Evolutionary conservation across 2,888 invertebrate genomes (phyloP).

Genomic region (Bimastos eiseni): DNA sequence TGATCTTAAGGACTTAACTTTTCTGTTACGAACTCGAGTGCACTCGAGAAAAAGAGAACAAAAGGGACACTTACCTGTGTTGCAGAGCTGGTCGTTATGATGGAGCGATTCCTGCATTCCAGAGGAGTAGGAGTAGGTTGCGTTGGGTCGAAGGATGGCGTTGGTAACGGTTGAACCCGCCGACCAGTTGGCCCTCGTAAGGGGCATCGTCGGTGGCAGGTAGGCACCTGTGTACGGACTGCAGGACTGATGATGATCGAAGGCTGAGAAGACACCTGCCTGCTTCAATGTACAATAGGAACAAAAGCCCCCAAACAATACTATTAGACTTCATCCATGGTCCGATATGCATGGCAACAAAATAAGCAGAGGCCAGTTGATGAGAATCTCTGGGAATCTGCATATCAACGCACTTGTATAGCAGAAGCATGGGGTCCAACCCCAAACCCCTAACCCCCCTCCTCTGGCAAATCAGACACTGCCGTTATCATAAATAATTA

Average conservation of each 20-base stretch:
- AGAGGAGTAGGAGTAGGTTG: slow-evolving; percentile 27
- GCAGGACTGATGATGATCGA: slow-evolving; percentile 16
- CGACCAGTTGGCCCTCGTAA: slow-evolving; percentile 7
- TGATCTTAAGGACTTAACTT: no score
- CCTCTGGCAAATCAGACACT: no score
- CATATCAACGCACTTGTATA: no score
- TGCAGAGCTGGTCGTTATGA: slow-evolving; percentile 20
- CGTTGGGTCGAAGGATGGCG: slow-evolving; percentile 29
- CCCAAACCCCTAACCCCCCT: no score
- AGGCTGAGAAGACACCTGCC: neutral
- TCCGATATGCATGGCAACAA: no score
- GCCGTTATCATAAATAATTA: no score
- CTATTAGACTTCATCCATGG: no score
- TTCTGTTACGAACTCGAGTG: no score
- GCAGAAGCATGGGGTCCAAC: no score
- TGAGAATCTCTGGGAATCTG: no score
- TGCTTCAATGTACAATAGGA: neutral
- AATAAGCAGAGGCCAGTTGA: no score
- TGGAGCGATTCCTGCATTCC: slow-evolving; percentile 25
- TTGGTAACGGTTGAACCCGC: neutral
- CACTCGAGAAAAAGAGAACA: no score
- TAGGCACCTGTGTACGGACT: neutral
- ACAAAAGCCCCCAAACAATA: neutral
- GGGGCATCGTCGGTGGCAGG: slow-evolving; percentile 24
- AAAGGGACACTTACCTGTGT: neutral